phyloP scores from a whole-genome alignment of 1,140 invertebrate genomes.

The Papilio xuthus region DNA sequence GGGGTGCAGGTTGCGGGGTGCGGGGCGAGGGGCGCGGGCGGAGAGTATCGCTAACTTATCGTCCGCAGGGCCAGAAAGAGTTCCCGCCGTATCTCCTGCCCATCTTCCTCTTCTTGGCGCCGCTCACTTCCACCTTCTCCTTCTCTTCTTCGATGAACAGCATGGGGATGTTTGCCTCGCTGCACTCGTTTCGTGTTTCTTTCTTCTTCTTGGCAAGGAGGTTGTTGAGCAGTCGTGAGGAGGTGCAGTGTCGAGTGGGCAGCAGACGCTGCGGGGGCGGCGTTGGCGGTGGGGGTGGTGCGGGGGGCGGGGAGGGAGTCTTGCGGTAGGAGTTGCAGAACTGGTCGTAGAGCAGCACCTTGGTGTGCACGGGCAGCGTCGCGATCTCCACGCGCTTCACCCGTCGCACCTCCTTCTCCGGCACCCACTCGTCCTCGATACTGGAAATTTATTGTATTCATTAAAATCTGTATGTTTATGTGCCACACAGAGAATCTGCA shows the following conservation, averaged over 20 bases:
- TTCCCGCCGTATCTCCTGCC: slow-evolving; percentile 69
- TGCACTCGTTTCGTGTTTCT: slow-evolving; percentile 50
- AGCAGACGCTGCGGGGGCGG: slow-evolving; percentile 45
- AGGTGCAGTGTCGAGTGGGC: slow-evolving; percentile 57
- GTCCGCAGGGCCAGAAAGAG: slow-evolving; percentile 74
- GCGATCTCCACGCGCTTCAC: slow-evolving; percentile 69
- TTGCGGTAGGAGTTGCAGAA: slow-evolving; percentile 65
- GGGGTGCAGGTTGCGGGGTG: slow-evolving; percentile 1
- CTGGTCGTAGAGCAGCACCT: slow-evolving; percentile 70
- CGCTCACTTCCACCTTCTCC: slow-evolving; percentile 53
- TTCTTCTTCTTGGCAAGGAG: slow-evolving; percentile 60
- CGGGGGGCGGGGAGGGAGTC: slow-evolving; percentile 49
- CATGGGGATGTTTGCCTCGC: slow-evolving; percentile 53
- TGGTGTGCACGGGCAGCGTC: slow-evolving; percentile 57
- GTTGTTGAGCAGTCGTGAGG: slow-evolving; percentile 62
- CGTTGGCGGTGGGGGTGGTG: slow-evolving; percentile 39
- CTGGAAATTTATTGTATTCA: slow-evolving; percentile 50
- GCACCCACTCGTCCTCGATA: slow-evolving; percentile 76
- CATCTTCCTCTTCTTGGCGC: slow-evolving; percentile 72
- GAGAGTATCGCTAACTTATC: slow-evolving; percentile 50
- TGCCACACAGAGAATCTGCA: slow-evolving; percentile 73
- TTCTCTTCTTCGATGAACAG: slow-evolving; percentile 47
- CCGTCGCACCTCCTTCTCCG: slow-evolving; percentile 63
- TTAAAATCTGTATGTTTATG: slow-evolving; percentile 4
- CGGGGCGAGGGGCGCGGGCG: slow-evolving; percentile 8